Evolutionary conservation across 2,797 vertebrate genomes (phyloP), one percentile per base, ranked within the genome.

Genomic region (Eurystomus glaucurus): DNA sequence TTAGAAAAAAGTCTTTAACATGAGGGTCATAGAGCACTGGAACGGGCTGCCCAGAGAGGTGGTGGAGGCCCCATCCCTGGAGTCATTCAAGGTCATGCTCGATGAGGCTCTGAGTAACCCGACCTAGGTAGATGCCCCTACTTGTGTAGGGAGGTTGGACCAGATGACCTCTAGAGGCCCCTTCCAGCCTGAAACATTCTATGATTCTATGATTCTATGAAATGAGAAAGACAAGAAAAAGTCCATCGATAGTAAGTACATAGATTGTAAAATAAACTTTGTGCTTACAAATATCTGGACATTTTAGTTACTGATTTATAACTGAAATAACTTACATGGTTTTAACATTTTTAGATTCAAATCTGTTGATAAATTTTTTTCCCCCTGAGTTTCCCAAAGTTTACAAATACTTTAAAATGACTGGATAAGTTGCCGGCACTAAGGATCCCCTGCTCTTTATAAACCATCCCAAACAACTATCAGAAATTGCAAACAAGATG

Each of bases 281-380:
- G 5, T 52, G 4, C 5, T 80, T 52, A 54, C 1, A 22, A 80
- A 43, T 57, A 39, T 11, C 0, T 0, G 9, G 3, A 1, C 2
- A 25, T 71, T 87, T 85, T 71, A 37, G 28, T 71, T 61, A 83
- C 28, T 66, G 28, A 74, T 76, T 91, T 72, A 37, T 31, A 5
- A 61, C 37, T 88, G 43, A 75, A 91, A 50, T 60, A 69, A 60
- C 29, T 61, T 58, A 68, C 5, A 25, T 0, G 3, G 2, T 39
- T 80, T 66, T 48, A 48, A 60, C 0, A 31, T n/a, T 85, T 82
- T 87, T 48, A 43, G 11, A 71, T 64, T 82, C 23, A 82, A 76
- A 55, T 20, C 2, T 35, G 37, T 82, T 41, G 21, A 13, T 61
- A 51, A 83, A 13, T 17, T 28, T 2, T 17, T 87, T 62, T 74